Evolutionary conservation across 2,888 invertebrate genomes (phyloP), one percentile per base, ranked within the genome.

Genomic region (Pterostichus niger): DNA sequence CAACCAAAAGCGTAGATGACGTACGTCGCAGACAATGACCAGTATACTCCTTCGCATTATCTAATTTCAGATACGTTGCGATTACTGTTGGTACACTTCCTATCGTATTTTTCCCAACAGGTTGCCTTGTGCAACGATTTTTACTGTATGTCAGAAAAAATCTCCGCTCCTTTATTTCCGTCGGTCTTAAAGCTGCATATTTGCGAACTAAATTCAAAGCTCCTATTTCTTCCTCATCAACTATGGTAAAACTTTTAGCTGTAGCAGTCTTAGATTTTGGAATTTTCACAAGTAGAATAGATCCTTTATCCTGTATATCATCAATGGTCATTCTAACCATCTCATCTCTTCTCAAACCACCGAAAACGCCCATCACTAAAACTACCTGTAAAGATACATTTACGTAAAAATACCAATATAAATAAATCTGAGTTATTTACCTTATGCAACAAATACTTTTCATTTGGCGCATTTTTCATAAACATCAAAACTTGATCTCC

Each of bases 191-290:
- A 4, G 82, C 71, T 24, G 13, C 31, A 52, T 84, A 84, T 59
- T 84, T 24, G 1, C 24, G 24, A 24, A 24, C 31, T 59, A 83
- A 83, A 0, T 68, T 68, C 49, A 83, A 83, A 59, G 56, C 78
- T 71, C 49, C 35, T 31, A 85, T 84, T 68, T 84, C 75, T 61
- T 85, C 49, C 52, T 85, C 85, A 40, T 85, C 84, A 7, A 85
- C 77, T 84, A 85, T 85, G 35, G 84, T 85, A 76, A 85, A 85
- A 84, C 82, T 54, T 71, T 83, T 85, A 24, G 84, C 15, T 56
- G 15, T 52, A 24, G 61, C 49, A 49, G 84, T 84, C 46, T 84
- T 83, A 2, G 79, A 82, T 49, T 84, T 77, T 75, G 81, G 84
- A 54, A 85, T 73, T 54, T 83, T 83, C 13, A 85, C 82, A 13